These are phyloP conservation scores for Brenthis hecate DNA, from an alignment of 2,888 invertebrate genomes.

Conservation along the genomic window DNA sequence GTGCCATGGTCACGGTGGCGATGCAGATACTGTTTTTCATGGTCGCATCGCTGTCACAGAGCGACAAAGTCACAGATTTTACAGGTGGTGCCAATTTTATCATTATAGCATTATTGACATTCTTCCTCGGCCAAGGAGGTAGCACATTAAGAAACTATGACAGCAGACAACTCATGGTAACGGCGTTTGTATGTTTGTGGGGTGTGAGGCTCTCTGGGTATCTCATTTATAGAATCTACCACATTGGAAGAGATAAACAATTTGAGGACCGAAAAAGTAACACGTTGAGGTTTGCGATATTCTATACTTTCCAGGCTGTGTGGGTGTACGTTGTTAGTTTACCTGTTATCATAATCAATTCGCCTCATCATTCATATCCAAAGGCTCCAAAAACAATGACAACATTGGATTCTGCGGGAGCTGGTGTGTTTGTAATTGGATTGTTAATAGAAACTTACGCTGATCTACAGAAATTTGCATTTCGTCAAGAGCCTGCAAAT, in stretches of 20 bases:
- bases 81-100: constrained; percentile 97
- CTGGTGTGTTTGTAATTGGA: constrained; percentile 92
- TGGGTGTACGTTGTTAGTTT: constrained; percentile 96
- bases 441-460: constrained; percentile 94
- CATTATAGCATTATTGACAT: constrained; percentile 92
- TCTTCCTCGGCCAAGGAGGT: constrained; percentile 91
- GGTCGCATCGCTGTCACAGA: constrained; percentile 92
- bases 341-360: constrained; percentile 95
- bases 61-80: constrained; percentile 96
- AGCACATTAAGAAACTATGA: constrained; percentile 89
- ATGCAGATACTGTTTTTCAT: constrained; percentile 95
- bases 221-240: constrained; percentile 93
- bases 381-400: constrained; percentile 92
- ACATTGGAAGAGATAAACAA: constrained; percentile 94
- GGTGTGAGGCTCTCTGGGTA: constrained; percentile 93
- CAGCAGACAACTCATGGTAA: constrained; percentile 95
- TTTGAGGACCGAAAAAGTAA: constrained; percentile 95
- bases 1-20: constrained; percentile 91
- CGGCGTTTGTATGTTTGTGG: constrained; percentile 93
- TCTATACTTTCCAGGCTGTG: constrained; percentile 95
- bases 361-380: constrained; percentile 89
- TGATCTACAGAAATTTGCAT: constrained; percentile 95
- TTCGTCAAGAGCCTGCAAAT: constrained; percentile 93
- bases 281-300: constrained; percentile 93
- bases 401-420: constrained; percentile 92